These are phyloP conservation scores for Sinelater perroti DNA, from an alignment of 2,888 invertebrate species.

Conservation along the genomic window DNA sequence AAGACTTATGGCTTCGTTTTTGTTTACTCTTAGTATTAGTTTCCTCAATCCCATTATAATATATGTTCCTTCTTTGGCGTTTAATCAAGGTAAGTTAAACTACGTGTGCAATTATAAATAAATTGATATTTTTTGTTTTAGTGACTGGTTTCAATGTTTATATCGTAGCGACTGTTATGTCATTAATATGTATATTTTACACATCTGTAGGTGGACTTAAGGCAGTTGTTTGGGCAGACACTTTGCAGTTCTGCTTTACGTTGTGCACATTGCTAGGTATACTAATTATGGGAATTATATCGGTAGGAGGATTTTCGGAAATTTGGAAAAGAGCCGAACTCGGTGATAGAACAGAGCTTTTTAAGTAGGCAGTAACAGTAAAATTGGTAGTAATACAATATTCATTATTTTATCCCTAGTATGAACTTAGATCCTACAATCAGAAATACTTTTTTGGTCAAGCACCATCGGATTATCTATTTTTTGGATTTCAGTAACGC, in stretches of 20 bases:
- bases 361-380: slow-evolving; percentile 64
- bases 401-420: slow-evolving; percentile 53
- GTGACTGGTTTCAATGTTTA: slow-evolving; percentile 66
- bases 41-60: too few relatives aligned
- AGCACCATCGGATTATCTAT: slow-evolving; percentile 66
- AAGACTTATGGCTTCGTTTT: slow-evolving; percentile 67
- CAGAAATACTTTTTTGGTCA: slow-evolving; percentile 69
- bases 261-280: slow-evolving; percentile 15
- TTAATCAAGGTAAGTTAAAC: slow-evolving; percentile 74
- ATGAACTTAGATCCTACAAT: slow-evolving; percentile 68
- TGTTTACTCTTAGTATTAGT: slow-evolving; percentile 70
- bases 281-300: slow-evolving; percentile 24
- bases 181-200: slow-evolving; percentile 78
- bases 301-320: slow-evolving; percentile 64
- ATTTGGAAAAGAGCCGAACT: slow-evolving; percentile 65
- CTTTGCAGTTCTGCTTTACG: slow-evolving; percentile 58
- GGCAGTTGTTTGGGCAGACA: slow-evolving; percentile 73
- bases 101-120: too few relatives aligned
- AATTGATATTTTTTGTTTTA: slow-evolving; percentile 54
- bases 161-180: slow-evolving; percentile 65
- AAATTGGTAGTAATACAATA: too few relatives aligned
- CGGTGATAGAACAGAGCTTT: slow-evolving; percentile 67
- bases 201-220: slow-evolving; percentile 75
- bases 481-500: slow-evolving; percentile 64
- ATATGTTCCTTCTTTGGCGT: slow-evolving; percentile 74